phyloP scores from a whole-genome alignment of 2,113 vertebrate genomes.

The Agapornis roseicollis region DNA sequence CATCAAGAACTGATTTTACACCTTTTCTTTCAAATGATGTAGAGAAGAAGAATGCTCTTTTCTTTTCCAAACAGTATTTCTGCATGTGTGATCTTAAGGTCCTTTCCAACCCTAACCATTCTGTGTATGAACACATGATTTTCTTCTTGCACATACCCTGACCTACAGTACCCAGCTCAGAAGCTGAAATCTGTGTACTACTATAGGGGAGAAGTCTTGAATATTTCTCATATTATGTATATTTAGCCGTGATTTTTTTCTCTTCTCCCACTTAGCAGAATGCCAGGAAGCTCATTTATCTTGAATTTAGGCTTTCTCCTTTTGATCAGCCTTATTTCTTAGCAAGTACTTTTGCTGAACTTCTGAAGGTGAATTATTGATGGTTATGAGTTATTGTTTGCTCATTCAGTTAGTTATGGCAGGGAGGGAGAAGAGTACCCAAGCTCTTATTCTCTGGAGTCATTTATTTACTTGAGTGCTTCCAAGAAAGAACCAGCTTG shows the following conservation, averaged over 20 bases:
- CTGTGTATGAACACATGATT: not conserved
- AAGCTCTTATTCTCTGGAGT: not conserved
- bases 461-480: conserved; percentile 19
- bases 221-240: not conserved
- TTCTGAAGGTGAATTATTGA: not conserved
- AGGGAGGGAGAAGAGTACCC: not conserved
- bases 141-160: not conserved
- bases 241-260: not conserved
- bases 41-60: not conserved
- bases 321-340: not conserved
- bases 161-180: not conserved
- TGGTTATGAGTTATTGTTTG: conserved; percentile 5
- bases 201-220: not conserved
- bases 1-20: not conserved
- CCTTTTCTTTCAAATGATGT: not conserved
- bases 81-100: not conserved
- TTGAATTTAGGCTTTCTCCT: not conserved
- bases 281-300: not conserved
- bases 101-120: not conserved
- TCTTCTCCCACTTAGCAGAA: not conserved
- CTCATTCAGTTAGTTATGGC: conserved; percentile 1
- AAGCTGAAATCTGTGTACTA: not conserved
- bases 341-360: not conserved
- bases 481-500: conserved; percentile 3
- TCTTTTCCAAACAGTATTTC: not conserved